phyloP scores from a whole-genome alignment of 2,113 vertebrate genomes.

The Muscicapa adusta region DNA sequence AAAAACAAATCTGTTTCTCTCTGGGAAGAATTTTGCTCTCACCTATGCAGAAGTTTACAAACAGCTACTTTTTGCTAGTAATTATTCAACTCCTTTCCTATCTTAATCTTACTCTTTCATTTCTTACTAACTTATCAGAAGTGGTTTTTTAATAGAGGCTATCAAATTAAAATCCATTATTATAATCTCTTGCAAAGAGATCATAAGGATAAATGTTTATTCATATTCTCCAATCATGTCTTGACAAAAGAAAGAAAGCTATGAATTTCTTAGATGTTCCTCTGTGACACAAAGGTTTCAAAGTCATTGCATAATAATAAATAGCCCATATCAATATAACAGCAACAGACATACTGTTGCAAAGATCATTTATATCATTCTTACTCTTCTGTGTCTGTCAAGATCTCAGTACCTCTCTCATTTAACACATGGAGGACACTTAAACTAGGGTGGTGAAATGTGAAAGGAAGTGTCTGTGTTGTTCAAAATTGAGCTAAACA shows the following conservation, averaged over 20 bases:
- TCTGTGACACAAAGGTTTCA: not conserved
- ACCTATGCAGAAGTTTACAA: fast-evolving
- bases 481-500: not conserved
- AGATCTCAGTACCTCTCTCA: not conserved
- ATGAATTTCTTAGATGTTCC: not conserved
- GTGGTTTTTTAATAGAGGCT: not conserved
- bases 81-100: not conserved
- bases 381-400: not conserved
- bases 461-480: not conserved
- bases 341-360: not conserved
- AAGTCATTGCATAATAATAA: not conserved
- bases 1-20: not conserved
- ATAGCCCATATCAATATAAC: fast-evolving
- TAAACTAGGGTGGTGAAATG: not conserved
- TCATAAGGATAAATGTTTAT: not conserved
- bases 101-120: not conserved
- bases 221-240: not conserved
- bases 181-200: not conserved
- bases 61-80: not conserved
- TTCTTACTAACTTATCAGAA: not conserved
- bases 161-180: not conserved
- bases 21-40: not conserved
- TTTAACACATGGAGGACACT: not conserved
- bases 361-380: not conserved
- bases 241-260: not conserved